Percentiles rank a stretch among this genome's conserved stretches.
phyloP scores from a whole-genome alignment of 2,113 vertebrate genomes.

The Aptenodytes forsteri region DNA sequence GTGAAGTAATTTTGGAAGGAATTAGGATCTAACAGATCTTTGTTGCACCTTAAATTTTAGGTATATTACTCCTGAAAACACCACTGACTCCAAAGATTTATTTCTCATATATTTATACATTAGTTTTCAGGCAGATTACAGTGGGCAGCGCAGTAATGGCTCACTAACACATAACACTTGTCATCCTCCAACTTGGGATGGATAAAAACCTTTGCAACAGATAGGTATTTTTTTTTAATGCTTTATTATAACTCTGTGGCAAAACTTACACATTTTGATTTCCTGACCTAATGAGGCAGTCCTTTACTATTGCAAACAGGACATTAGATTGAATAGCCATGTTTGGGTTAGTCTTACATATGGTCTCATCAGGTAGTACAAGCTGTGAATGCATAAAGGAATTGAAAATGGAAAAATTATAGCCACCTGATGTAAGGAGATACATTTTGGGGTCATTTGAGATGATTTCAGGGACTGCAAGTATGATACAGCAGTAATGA shows the following conservation, averaged over 20 bases:
- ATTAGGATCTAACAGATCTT: neutral
- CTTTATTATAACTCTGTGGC: neutral
- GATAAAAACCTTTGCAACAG: neutral
- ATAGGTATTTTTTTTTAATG: neutral
- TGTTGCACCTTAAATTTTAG: neutral
- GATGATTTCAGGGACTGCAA: neutral
- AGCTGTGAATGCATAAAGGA: neutral
- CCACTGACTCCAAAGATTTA: neutral
- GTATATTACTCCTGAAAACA: neutral
- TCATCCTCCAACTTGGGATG: neutral
- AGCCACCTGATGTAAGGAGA: neutral
- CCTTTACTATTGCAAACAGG: neutral
- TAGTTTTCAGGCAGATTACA: neutral
- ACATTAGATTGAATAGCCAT: neutral
- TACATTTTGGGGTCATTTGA: neutral
- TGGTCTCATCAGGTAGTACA: neutral
- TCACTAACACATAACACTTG: neutral
- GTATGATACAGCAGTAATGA: neutral
- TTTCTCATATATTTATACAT: neutral
- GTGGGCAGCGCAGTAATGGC: neutral
- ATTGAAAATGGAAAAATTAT: slow-evolving; percentile 1
- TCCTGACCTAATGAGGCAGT: neutral
- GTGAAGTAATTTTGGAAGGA: neutral
- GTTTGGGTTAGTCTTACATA: neutral
- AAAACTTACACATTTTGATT: neutral